Evolutionary conservation across 2,113 vertebrate species (phyloP).

Genomic region (Bufo bufo): DNA sequence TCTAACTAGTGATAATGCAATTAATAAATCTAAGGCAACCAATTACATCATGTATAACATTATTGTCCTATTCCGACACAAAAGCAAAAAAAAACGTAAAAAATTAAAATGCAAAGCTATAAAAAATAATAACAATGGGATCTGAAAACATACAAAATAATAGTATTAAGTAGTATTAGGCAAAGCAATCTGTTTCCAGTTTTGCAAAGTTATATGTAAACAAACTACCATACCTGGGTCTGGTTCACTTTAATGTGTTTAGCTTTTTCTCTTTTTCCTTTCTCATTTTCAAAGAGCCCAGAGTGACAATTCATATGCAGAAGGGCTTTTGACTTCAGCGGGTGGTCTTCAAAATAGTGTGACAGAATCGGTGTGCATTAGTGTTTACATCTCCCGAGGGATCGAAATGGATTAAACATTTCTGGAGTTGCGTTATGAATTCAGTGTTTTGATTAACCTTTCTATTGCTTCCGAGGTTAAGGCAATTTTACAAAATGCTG

Average conservation of each 20-base stretch:
- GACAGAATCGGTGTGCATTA: constrained; percentile 25
- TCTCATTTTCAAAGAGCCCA: background rate
- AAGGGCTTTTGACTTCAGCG: constrained; percentile 3
- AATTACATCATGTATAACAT: background rate
- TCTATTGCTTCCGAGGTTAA: constrained; percentile 42
- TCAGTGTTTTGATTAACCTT: constrained; percentile 42
- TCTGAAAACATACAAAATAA: background rate
- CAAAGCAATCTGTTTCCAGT: background rate
- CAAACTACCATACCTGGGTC: background rate
- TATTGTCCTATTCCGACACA: background rate
- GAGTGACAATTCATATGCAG: constrained; percentile 22
- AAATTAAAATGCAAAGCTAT: background rate
- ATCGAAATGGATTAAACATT: constrained; percentile 24
- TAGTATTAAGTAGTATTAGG: background rate
- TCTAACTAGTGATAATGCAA: no score
- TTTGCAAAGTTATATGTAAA: background rate
- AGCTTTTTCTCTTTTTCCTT: background rate
- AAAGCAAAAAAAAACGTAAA: background rate
- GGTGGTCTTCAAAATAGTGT: constrained; percentile 33
- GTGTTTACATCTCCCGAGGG: constrained; percentile 18
- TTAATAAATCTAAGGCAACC: background rate
- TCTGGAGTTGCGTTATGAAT: constrained; percentile 19
- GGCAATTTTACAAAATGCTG: constrained; percentile 46
- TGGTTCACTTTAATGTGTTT: background rate
- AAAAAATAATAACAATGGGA: background rate